Base-by-base conservation (phyloP, 2,797 vertebrate genomes). In the Brachyrhaphis roseni region DNA sequence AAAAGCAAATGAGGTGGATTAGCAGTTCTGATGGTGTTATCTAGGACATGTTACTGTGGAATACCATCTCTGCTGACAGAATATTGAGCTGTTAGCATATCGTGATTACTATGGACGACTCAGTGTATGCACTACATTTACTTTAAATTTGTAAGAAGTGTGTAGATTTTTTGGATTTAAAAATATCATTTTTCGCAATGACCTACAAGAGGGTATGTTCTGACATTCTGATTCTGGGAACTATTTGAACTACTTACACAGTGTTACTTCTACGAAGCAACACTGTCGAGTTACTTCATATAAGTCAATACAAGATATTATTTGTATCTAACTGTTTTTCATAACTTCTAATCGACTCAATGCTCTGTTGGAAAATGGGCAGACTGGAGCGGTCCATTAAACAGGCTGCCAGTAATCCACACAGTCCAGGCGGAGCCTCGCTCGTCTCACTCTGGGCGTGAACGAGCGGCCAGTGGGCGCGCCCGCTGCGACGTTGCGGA, bases 401-500 rank as follows among this genome's bases (percentile, higher is more conserved):
- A 34, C 34, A 66, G 34, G 11, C 36, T 68, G 64, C 64, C 36
- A 68, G 36, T 41, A 68, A 68, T 13, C 20, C 36, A 23, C 66
- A 43, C 8, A 43, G 23, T 43, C 10, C 88, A 86, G 92, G 89
- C 88, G 83, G 78, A 82, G 84, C 82, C 55, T 84, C 34, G 20
- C 1, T 18, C 2, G 16, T 77, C 74, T 8, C 62, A 81, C 62
- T 75, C 83, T 36, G 70, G 77, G 87, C 87, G 90, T 91, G 91
- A 85, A 74, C 84, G 76, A 87, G 88, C 86, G 78, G 77, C 86
- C 80, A 77, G 93, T 94, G 95, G 93, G 95, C 95, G 95, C 92
- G 93, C 91, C 93, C 93, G 93, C 86, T 94, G 88, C 92, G 95
- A 95, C 94, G 96, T 94, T 95, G 95, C 94, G 89, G 93, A 95